phyloP scores from a whole-genome alignment of 2,888 invertebrate species.

The Metalampra italica region DNA sequence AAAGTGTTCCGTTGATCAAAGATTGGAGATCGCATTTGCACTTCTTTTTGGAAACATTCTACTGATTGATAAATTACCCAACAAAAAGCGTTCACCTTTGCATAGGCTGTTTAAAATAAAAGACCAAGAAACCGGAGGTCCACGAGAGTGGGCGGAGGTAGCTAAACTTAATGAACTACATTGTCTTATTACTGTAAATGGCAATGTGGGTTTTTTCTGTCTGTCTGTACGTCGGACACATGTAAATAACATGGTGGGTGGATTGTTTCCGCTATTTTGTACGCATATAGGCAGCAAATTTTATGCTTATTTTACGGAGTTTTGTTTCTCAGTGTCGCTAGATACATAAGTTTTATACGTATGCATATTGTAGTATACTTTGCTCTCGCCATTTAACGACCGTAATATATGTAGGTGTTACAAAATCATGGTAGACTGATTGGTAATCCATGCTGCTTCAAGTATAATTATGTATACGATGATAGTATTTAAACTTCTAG shows the following conservation, averaged over 20 bases:
- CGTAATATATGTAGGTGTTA: too few species aligned
- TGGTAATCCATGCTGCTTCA: too few species aligned
- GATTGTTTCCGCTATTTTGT: conserved; percentile 48
- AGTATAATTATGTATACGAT: too few species aligned
- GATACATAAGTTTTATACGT: not conserved
- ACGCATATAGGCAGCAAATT: conserved; percentile 27
- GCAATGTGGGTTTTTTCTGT: conserved; percentile 52
- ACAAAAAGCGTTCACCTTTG: conserved; percentile 1
- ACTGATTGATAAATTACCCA: not conserved
- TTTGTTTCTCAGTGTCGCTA: conserved; percentile 11
- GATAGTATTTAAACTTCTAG: too few species aligned
- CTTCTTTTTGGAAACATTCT: conserved; percentile 2
- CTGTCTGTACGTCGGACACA: conserved; percentile 43
- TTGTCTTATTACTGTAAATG: conserved; percentile 74
- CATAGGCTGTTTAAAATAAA: conserved; percentile 28
- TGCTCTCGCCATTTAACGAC: not conserved
- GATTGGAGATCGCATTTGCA: not conserved
- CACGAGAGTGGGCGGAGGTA: conserved; percentile 50
- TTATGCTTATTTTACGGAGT: conserved; percentile 14
- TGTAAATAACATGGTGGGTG: conserved; percentile 61
- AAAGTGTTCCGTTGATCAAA: not conserved
- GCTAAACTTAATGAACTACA: conserved; percentile 65
- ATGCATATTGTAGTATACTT: not conserved
- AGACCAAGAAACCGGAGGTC: conserved; percentile 27
- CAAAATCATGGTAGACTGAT: too few species aligned